Evolutionary conservation across 2,888 invertebrate genomes (phyloP).

Genomic region (Diplolepis rosae): DNA sequence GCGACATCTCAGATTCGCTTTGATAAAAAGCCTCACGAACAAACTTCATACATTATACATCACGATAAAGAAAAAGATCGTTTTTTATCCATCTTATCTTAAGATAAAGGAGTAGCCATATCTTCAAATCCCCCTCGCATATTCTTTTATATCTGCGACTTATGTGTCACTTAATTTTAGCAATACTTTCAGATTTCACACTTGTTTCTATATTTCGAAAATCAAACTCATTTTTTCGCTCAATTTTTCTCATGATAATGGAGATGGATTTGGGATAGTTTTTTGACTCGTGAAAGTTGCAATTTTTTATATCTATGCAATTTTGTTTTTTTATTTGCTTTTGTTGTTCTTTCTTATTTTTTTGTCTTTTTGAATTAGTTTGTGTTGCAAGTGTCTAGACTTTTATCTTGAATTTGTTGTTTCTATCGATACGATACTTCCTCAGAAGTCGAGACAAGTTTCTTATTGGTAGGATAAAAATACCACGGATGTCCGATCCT

Average conservation of each 20-base stretch:
- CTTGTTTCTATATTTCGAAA: background rate
- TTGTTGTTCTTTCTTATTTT: background rate
- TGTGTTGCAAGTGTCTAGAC: background rate
- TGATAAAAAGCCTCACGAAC: constrained; percentile 4
- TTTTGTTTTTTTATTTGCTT: background rate
- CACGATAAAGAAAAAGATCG: constrained; percentile 2
- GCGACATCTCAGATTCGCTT: constrained; percentile 6
- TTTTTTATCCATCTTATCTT: constrained; percentile 21
- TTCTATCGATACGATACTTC: constrained; percentile 31
- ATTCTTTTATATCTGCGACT: background rate
- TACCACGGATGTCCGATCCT: constrained; percentile 46
- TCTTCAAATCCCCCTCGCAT: constrained; percentile 7
- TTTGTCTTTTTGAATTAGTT: background rate
- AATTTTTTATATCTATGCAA: background rate
- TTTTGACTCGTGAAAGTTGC: background rate
- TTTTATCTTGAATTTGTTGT: background rate
- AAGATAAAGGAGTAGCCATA: background rate
- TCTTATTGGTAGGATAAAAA: constrained; percentile 44
- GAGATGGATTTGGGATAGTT: background rate
- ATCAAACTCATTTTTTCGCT: background rate
- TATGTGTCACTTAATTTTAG: background rate
- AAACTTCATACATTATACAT: constrained; percentile 17
- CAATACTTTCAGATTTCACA: background rate
- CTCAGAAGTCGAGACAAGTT: constrained; percentile 32
- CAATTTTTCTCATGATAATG: background rate